These are phyloP conservation scores for Pachyrhynchus sulphureomaculatus DNA, from an alignment of 1,140 invertebrate genomes.

Conservation along the genomic window DNA sequence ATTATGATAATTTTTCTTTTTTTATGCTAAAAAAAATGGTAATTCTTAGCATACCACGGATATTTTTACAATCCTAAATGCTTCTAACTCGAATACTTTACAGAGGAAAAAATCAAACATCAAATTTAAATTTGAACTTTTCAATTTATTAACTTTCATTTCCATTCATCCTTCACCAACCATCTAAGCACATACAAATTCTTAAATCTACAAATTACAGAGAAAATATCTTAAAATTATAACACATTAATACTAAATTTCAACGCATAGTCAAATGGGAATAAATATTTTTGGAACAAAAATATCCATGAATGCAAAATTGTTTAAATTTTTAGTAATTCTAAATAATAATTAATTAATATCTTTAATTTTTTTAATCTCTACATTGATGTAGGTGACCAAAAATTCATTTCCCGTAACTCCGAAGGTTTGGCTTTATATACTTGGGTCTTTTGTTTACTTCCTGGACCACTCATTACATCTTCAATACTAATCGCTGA, in stretches of 20 bases:
- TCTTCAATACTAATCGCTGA: conserved; percentile 36
- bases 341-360: no score
- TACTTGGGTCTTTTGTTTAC: conserved; percentile 34
- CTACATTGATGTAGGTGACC: conserved; percentile 81
- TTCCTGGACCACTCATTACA: not conserved
- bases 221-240: conserved; percentile 3
- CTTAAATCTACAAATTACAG: not conserved
- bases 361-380: no score
- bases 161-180: not conserved
- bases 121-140: no score
- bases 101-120: no score
- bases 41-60: no score
- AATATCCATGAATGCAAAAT: no score
- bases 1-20: no score
- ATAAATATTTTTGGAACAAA: conserved; percentile 13
- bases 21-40: no score
- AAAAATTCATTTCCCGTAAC: conserved; percentile 79
- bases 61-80: no score
- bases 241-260: conserved; percentile 32
- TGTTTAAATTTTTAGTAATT: no score
- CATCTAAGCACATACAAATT: not conserved
- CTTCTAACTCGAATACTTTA: no score
- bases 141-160: not conserved
- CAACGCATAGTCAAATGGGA: conserved; percentile 30
- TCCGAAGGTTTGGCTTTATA: conserved; percentile 69